phyloP scores from a whole-genome alignment of 1,140 invertebrate species.

The Pogonomyrmex barbatus region DNA sequence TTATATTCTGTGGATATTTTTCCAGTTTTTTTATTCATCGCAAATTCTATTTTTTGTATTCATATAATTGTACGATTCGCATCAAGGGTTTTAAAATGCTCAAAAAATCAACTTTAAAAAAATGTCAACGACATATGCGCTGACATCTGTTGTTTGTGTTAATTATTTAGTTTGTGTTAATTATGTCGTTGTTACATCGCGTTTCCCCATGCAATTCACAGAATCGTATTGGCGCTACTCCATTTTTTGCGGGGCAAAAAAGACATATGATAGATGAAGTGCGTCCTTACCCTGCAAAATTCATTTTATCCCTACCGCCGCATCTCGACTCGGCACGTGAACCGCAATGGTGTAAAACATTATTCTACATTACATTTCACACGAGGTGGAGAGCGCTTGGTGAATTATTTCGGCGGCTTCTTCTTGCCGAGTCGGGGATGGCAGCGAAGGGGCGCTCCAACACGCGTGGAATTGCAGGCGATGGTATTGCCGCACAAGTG shows the following conservation, averaged over 20 bases:
- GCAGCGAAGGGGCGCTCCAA: constrained; percentile 7
- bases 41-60: neutral
- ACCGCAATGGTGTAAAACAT: constrained; percentile 71
- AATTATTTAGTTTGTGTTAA: neutral
- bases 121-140: neutral
- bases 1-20: neutral
- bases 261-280: constrained; percentile 67
- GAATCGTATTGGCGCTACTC: constrained; percentile 63
- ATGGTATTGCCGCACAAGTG: constrained; percentile 38
- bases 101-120: neutral
- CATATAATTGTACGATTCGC: neutral
- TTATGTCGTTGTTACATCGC: constrained; percentile 44
- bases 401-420: constrained; percentile 68
- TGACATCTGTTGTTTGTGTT: neutral
- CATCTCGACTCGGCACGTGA: constrained; percentile 21
- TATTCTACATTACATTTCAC: constrained; percentile 73
- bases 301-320: constrained; percentile 61
- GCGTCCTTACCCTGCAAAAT: constrained; percentile 68
- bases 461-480: constrained; percentile 55
- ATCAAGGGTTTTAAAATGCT: neutral
- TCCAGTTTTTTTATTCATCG: neutral
- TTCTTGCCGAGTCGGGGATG: constrained; percentile 38
- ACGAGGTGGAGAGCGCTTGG: constrained; percentile 56
- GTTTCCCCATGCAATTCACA: constrained; percentile 41
- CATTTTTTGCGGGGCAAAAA: constrained; percentile 56